A percentile compares a stretch with the other conserved stretches of the same genome.
phyloP scores from a whole-genome alignment of 2,888 invertebrate genomes.

The Nudaria mundana region DNA sequence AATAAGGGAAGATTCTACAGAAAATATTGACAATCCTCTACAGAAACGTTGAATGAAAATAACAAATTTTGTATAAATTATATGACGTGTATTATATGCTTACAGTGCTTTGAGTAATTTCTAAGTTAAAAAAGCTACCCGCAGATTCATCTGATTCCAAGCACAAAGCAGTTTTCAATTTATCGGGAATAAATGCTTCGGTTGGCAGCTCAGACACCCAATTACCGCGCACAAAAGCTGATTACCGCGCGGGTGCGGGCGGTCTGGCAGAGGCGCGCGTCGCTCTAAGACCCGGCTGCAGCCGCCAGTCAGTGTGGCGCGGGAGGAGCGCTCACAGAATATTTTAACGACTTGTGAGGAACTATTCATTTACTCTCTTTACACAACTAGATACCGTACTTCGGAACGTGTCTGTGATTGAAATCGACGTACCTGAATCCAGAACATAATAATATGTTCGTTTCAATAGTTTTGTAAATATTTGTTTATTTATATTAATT shows the following conservation, averaged over 20 bases:
- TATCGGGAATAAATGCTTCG: constrained; percentile 79
- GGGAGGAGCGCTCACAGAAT: constrained; percentile 58
- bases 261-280: constrained; percentile 27
- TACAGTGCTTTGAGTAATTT: too few relatives aligned
- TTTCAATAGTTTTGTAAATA: background rate
- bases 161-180: constrained; percentile 79
- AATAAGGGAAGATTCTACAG: too few relatives aligned
- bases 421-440: constrained; percentile 43
- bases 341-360: constrained; percentile 67
- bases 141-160: constrained; percentile 66
- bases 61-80: too few relatives aligned
- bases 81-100: too few relatives aligned
- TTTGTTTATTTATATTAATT: background rate
- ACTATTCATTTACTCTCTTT: constrained; percentile 67
- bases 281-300: constrained; percentile 19
- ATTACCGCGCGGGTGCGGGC: constrained; percentile 71
- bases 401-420: constrained; percentile 51
- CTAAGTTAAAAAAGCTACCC: constrained; percentile 48
- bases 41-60: too few relatives aligned
- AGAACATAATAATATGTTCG: background rate
- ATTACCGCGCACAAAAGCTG: constrained; percentile 80
- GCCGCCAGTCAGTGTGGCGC: constrained; percentile 31
- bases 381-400: constrained; percentile 47
- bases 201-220: constrained; percentile 80
- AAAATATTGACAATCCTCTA: too few relatives aligned